Evolutionary conservation across 1,140 invertebrate species (phyloP), one percentile per base, ranked within the genome.

Genomic region (Trachymyrmex cornetzi): DNA sequence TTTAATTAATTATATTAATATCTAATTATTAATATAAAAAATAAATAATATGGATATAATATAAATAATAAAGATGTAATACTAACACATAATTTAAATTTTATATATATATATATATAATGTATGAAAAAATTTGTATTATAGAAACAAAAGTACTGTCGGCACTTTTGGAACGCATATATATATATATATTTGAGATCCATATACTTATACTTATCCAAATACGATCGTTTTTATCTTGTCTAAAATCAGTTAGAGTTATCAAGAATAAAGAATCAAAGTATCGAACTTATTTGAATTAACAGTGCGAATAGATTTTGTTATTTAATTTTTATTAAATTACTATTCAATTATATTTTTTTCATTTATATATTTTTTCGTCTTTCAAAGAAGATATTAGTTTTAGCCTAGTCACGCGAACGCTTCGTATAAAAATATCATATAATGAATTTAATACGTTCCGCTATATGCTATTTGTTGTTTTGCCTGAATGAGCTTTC

Each of bases 241-340:
- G 6, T 64, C 27, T 64, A 19, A 63, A 63, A 0, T 30, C 2
- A 38, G 0, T 38, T 30, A 64, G 0, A 19, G 24, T 64, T 64
- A 64, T 6, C 6, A 30, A 19, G 38, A 44, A 44, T 11, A 11
- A 64, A 30, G 1, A 30, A 30, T 34, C 16, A 64, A 55, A n/a
- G 9, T 30, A 27, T 27, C 14, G 3, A 19, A 64, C 2, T 34
- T 30, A 30, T 30, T 19, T 64, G 1, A 64, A 64, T 64, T 64
- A 22, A 19, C 16, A 63, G 27, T 64, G 2, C 3, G 22, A 66
- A 6, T 66, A n/a, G 6, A 64, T 30, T 3, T 72, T 7, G 4
- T 53, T 12, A 55, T 72, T 72, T n/a, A 12, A 72, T n/a, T 72
- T 72, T 53, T 9, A 2, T 71, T 71, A 53, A 72, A 53, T 50